Evolutionary conservation across 1,140 invertebrate genomes (phyloP).

Genomic region (Lucilia cuprina): DNA sequence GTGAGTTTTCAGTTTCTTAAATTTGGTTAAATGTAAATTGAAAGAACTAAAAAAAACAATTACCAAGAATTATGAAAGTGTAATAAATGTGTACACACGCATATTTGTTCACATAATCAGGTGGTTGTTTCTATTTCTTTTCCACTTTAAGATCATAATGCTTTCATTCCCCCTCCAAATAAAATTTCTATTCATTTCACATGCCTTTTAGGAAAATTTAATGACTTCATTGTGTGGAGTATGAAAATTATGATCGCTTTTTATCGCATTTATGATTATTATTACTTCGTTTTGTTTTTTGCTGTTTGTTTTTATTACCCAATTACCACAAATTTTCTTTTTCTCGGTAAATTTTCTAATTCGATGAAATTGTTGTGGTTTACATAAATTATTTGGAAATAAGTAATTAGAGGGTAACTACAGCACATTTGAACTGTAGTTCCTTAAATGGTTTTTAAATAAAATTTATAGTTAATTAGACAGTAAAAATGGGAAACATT

Average conservation of each 20-base stretch:
- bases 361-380: constrained; percentile 10
- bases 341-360: constrained; percentile 39
- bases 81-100: constrained; percentile 9
- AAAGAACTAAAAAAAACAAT: neutral
- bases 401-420: neutral
- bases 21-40: neutral
- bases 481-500: too few species aligned
- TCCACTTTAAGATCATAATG: neutral
- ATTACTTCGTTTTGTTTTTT: neutral
- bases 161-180: neutral
- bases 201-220: neutral
- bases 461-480: too few species aligned
- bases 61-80: constrained; percentile 28
- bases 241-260: neutral
- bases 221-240: neutral
- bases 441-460: too few species aligned
- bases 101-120: neutral
- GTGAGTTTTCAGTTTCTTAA: neutral
- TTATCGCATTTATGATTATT: constrained; percentile 13
- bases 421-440: too few species aligned
- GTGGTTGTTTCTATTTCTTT: neutral
- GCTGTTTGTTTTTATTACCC: constrained; percentile 57
- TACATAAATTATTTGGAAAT: constrained; percentile 26
- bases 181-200: neutral
- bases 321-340: constrained; percentile 57